A percentile compares a stretch with the other conserved stretches of the same genome.
Evolutionary conservation across 2,888 invertebrate genomes (phyloP).

Genomic region (Noctua janthe): DNA sequence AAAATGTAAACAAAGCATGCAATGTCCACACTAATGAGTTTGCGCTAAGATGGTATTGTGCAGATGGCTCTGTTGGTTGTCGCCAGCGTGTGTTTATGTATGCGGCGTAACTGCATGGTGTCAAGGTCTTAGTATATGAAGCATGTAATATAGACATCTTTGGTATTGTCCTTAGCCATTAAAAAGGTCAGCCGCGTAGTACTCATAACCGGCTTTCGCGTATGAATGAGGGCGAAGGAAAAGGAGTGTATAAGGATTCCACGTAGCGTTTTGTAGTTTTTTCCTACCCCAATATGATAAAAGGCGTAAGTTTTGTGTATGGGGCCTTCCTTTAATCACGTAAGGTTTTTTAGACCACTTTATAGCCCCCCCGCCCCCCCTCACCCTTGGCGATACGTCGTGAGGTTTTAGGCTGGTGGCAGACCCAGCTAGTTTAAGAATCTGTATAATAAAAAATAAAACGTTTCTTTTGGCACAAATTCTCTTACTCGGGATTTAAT

Average conservation of each 20-base stretch:
- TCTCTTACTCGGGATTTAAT: background rate
- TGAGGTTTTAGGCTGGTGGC: background rate
- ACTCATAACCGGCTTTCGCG: background rate
- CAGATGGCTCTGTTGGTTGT: constrained; percentile 26
- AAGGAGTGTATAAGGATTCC: constrained; percentile 1
- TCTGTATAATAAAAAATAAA: too few species aligned
- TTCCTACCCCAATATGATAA: too few species aligned
- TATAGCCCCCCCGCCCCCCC: too few species aligned
- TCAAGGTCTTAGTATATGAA: constrained; percentile 31
- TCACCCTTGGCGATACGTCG: too few species aligned
- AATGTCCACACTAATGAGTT: constrained; percentile 35
- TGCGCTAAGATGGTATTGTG: constrained; percentile 16
- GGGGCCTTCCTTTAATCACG: too few species aligned
- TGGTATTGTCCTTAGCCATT: constrained; percentile 6
- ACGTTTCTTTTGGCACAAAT: too few species aligned
- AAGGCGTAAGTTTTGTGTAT: background rate
- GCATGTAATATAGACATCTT: constrained; percentile 3
- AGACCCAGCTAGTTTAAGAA: too few species aligned
- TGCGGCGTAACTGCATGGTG: constrained; percentile 18
- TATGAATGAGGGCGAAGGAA: background rate
- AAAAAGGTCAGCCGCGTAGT: constrained; percentile 1
- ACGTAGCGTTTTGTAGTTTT: background rate
- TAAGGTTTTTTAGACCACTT: too few species aligned
- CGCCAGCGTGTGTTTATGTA: background rate
- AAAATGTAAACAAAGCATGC: constrained; percentile 50